Percentiles rank a stretch among this genome's conserved stretches.
Evolutionary conservation across 2,113 vertebrate genomes (phyloP).

Genomic region (Gobius niger): DNA sequence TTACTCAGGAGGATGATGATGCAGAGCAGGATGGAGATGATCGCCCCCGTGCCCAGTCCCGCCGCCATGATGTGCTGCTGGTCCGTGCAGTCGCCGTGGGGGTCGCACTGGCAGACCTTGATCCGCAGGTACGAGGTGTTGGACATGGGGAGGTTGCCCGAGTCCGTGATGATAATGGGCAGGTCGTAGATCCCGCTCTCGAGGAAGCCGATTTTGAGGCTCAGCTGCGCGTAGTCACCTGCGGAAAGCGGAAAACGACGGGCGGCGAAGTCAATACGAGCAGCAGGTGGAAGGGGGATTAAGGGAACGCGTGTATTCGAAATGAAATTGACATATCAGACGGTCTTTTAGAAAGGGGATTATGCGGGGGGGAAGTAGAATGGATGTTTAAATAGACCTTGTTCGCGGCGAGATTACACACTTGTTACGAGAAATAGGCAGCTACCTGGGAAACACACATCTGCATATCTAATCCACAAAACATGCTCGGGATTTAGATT

Average conservation of each 20-base stretch:
- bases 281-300: conserved; percentile 12
- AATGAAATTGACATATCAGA: conserved; percentile 31
- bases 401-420: conserved; percentile 47
- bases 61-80: conserved; percentile 90
- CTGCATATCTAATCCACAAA: conserved; percentile 67
- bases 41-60: conserved; percentile 92
- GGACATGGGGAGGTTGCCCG: conserved; percentile 91
- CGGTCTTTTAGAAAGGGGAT: conserved; percentile 38
- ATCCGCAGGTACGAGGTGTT: conserved; percentile 91
- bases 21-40: conserved; percentile 96
- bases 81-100: conserved; percentile 92
- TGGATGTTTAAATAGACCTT: conserved; percentile 31
- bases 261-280: conserved; percentile 13
- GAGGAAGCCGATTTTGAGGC: conserved; percentile 88
- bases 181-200: conserved; percentile 93
- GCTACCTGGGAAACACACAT: conserved; percentile 67
- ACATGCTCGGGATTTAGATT: conserved; percentile 69
- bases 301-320: conserved; percentile 12
- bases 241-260: conserved; percentile 13
- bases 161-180: conserved; percentile 95
- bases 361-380: conserved; percentile 35
- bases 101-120: conserved; percentile 95
- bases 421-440: conserved; percentile 44
- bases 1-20: conserved; percentile 98
- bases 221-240: conserved; percentile 93